Base-by-base conservation (phyloP, 2,113 vertebrate species). In the Bufo bufo region DNA sequence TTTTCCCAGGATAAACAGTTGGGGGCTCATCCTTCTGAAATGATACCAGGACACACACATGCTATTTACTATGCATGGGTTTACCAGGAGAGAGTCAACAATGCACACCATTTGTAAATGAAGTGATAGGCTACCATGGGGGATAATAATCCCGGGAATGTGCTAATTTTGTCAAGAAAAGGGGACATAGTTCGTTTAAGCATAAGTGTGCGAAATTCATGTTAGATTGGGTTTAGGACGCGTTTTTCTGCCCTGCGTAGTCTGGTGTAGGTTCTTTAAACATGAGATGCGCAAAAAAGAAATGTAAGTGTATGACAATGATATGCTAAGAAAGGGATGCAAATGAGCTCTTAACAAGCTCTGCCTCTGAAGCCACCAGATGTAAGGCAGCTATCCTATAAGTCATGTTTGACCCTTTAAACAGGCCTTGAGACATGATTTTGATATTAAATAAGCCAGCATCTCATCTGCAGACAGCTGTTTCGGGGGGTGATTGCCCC, bases 1-100 rank as follows among this genome's bases (percentile, higher is more conserved):
- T 83, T 33, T 88, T 88, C 80, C 81, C 87, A 84, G 87, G 59
- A 83, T 58, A 87, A 87, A 82, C 86, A 82, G 45, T 82, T 66
- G 23, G 56, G 50, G 56, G 50, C 65, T 86, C 74, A 78, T 79
- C 61, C 56, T 80, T 63, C 56, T 74, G 66, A 75, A 75, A 83
- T 81, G 4, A 50, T 72, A 82, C 45, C 33, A 75, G 56, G 19
- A 80, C 33, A 74, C 4, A 87, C 77, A 56, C 65, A 16, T 43
- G 33, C 50, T 45, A 81, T 71, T 81, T 81, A 47, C 13, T 82
- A 71, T 81, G 78, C 59, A 77, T 65, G 58, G 47, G 45, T 84
- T 69, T 69, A 69, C 65, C 54, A 50, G n/a, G n/a, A 17, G 12
- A 71, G 16, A 19, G 43, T 85, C 33, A 85, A 75, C 69, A 86